These are phyloP conservation scores for Leptosomus discolor DNA, from an alignment of 2,113 vertebrate genomes.

Conservation along the genomic window DNA sequence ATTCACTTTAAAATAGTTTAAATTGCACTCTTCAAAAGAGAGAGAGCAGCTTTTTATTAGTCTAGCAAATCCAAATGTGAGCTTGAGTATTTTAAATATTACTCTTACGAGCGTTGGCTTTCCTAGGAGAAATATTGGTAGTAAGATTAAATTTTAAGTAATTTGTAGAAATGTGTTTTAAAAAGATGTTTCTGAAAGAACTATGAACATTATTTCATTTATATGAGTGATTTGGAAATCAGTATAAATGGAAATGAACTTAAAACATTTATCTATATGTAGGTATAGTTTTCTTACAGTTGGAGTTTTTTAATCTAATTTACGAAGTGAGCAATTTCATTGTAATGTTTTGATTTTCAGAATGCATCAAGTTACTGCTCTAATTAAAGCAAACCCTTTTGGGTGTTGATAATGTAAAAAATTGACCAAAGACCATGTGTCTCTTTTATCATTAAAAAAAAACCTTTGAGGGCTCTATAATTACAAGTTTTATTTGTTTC, in stretches of 20 bases:
- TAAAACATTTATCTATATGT: background rate
- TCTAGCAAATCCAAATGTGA: conserved; percentile 18
- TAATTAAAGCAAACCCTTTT: conserved; percentile 6
- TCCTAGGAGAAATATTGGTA: conserved; percentile 32
- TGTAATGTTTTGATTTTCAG: conserved; percentile 14
- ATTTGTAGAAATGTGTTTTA: conserved; percentile 2
- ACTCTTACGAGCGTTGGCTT: conserved; percentile 25
- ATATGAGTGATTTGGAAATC: conserved; percentile 13
- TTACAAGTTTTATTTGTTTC: conserved; percentile 8
- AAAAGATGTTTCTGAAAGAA: conserved; percentile 15
- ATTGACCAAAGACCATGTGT: background rate
- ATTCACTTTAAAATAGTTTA: conserved; percentile 17
- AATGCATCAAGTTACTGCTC: conserved; percentile 12
- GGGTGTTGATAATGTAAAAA: conserved; percentile 22
- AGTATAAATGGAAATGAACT: background rate
- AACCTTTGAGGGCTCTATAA: background rate
- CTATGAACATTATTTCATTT: background rate
- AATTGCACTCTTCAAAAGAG: conserved; percentile 24
- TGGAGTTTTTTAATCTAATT: too few species aligned
- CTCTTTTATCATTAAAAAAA: conserved; percentile 39
- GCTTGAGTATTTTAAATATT: conserved; percentile 40
- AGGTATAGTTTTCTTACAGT: too few species aligned
- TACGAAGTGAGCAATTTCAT: background rate
- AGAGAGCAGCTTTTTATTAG: conserved; percentile 14
- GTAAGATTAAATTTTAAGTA: background rate